Percentiles rank a stretch among this genome's conserved stretches.
Evolutionary conservation across 2,113 vertebrate genomes (phyloP).

Genomic region (Malurus alboscapulatus): DNA sequence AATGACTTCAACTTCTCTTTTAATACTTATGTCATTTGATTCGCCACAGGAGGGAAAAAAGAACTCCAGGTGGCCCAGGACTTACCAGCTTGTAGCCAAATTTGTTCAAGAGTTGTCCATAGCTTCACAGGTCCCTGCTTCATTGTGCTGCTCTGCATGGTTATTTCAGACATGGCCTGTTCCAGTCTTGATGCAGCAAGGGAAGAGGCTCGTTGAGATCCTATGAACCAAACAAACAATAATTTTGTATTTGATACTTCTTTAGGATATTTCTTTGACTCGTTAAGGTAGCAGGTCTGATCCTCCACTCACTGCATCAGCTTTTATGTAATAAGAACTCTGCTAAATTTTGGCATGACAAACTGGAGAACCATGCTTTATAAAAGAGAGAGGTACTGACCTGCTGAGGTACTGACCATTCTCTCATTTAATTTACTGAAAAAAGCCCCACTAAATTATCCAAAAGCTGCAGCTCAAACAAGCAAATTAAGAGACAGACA

Average conservation of each 20-base stretch:
- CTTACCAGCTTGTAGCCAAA: slow-evolving; percentile 97
- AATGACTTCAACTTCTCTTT: not conserved
- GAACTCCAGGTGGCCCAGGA: not conserved
- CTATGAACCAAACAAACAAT: slow-evolving; percentile 58
- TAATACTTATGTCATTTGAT: not conserved
- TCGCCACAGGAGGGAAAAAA: not conserved
- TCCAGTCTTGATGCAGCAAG: slow-evolving; percentile 91
- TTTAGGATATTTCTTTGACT: not conserved
- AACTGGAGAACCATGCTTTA: not conserved
- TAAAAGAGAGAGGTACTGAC: not conserved
- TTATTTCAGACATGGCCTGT: slow-evolving; percentile 92
- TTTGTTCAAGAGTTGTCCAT: slow-evolving; percentile 91
- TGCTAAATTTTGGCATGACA: not conserved
- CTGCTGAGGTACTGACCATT: too few relatives aligned
- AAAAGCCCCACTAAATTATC: not conserved
- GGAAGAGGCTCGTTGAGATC: slow-evolving; percentile 86
- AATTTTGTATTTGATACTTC: not conserved
- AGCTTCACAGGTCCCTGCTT: slow-evolving; percentile 90
- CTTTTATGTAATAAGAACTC: not conserved
- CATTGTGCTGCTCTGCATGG: slow-evolving; percentile 79
- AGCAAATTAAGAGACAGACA: slow-evolving; percentile 14
- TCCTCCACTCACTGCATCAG: not conserved
- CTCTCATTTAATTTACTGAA: slow-evolving; percentile 8
- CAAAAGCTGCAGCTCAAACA: slow-evolving; percentile 1
- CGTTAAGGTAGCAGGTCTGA: not conserved